Evolutionary conservation across 2,888 invertebrate species (phyloP), one percentile per base, ranked within the genome.

Genomic region (Platycnemis pennipes): DNA sequence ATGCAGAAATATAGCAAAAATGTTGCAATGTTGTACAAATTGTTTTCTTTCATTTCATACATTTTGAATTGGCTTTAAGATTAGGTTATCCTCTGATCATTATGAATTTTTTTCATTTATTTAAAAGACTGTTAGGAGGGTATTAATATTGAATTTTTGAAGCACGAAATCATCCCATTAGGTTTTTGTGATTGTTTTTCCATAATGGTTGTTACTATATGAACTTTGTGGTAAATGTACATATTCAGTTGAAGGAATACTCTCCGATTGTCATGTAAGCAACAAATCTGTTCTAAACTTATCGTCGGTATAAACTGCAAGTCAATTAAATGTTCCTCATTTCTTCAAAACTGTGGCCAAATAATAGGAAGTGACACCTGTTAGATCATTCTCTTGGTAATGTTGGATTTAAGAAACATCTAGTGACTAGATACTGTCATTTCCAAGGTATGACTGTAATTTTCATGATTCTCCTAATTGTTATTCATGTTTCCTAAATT

Each of bases 1-100:
- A 91, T 63, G 69, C 91, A 63, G 44, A 63, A 91, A 91, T 91
- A 91, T 91, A 91, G 26, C 56, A 63, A 91, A 56, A 69, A 49
- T 46, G 91, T 91, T 69, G 63, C 63, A 44, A 69, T 37, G 26
- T 91, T 91, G 56, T 91, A 77, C 77, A 77, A 77, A 77, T 77
- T n/a, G 77, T 31, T 77, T 77, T 31, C 77, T 77, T 77, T 77
- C 77, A 77, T 77, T 77, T 77, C 37, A 77, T 77, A 37, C 11
- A 77, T 77, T 77, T 77, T 77, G 77, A 77, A 77, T 69, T 31
- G 31, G 77, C 8, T 77, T 77, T 77, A 37, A 37, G 16, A 26
- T 77, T 77, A 26, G 77, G 11, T 37, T 77, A 11, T 26, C 37
- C 31, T 77, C 13, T 16, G 37, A 13, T 37, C 0, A 77, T 77